These are phyloP conservation scores for Sipha maydis DNA, from an alignment of 2,888 invertebrate genomes.

Conservation along the genomic window DNA sequence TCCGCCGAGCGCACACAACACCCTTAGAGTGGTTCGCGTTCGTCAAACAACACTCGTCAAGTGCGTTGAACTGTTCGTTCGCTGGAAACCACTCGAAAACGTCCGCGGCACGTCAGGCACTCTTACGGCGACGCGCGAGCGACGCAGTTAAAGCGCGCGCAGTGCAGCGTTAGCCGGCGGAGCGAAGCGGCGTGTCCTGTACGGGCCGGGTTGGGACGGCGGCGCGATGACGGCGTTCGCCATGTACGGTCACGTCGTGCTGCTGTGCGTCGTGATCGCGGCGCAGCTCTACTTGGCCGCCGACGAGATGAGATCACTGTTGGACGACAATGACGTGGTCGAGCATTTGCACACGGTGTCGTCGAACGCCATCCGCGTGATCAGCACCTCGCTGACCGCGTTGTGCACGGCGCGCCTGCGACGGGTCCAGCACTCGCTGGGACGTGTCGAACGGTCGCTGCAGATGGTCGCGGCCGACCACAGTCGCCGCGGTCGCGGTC, in stretches of 20 bases:
- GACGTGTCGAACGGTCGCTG: slow-evolving; percentile 2
- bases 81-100: neutral
- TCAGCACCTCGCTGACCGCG: slow-evolving; percentile 10
- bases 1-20: too few species aligned
- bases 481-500: neutral
- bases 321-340: neutral
- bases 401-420: neutral
- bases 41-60: neutral
- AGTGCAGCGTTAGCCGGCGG: too few species aligned
- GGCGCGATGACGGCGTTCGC: neutral
- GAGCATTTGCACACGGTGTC: neutral
- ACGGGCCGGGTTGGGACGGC: neutral
- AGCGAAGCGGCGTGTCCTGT: neutral
- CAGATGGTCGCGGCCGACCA: neutral
- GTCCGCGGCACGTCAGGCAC: neutral
- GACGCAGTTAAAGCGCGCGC: too few species aligned
- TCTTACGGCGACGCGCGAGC: too few species aligned
- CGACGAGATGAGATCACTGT: slow-evolving; percentile 3
- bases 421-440: neutral
- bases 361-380: neutral
- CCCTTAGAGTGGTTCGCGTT: neutral
- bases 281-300: slow-evolving; percentile 9
- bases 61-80: neutral
- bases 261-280: neutral
- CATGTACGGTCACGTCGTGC: slow-evolving; percentile 5